A percentile compares a stretch with the other conserved stretches of the same genome.
phyloP scores from a whole-genome alignment of 2,888 invertebrate species.

The Lagria hirta region DNA sequence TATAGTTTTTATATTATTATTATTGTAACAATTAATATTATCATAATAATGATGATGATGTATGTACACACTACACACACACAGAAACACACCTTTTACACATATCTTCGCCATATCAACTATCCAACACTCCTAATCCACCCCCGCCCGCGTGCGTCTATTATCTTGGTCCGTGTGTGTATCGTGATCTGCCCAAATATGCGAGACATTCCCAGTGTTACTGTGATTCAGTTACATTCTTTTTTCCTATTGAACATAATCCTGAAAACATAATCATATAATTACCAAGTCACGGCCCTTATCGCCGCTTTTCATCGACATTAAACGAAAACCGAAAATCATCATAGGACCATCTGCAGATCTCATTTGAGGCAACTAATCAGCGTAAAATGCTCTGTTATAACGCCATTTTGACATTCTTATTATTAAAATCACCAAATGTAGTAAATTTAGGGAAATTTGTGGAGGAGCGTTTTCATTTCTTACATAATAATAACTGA shows the following conservation, averaged over 20 bases:
- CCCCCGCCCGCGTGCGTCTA: slow-evolving; percentile 15
- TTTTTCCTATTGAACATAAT: no score
- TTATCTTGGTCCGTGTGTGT: slow-evolving; percentile 21
- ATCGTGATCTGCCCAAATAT: slow-evolving; percentile 36
- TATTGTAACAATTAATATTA: neutral
- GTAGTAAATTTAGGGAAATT: no score
- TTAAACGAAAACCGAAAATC: no score
- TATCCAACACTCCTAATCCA: slow-evolving; percentile 12
- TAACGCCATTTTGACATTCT: no score
- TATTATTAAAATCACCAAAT: no score
- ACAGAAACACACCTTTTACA: slow-evolving; percentile 13
- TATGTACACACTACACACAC: neutral
- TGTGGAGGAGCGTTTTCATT: no score
- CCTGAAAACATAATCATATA: slow-evolving; percentile 16
- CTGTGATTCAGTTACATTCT: slow-evolving; percentile 39
- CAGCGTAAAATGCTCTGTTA: no score
- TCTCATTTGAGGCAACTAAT: no score
- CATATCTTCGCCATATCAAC: slow-evolving; percentile 42
- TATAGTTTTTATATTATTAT: slow-evolving; percentile 39
- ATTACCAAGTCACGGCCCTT: slow-evolving; percentile 2
- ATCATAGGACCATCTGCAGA: no score
- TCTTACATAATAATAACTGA: no score
- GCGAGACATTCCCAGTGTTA: slow-evolving; percentile 45
- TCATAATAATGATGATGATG: slow-evolving; percentile 3
- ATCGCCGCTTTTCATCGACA: no score